Base-by-base conservation (phyloP, 2,113 vertebrate species). In the Ptyas mucosa region DNA sequence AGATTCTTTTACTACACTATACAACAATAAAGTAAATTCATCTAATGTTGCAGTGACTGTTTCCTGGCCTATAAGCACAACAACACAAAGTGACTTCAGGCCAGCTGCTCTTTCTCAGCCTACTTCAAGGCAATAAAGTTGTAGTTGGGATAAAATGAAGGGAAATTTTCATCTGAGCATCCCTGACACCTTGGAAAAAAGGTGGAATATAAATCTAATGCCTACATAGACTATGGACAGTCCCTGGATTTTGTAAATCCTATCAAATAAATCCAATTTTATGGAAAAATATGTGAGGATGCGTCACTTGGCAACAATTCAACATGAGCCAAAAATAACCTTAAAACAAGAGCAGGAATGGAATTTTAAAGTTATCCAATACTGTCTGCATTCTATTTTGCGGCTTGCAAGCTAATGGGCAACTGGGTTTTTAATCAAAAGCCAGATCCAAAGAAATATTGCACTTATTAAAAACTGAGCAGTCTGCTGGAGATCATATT, bases 371-470 rank as follows among this genome's bases (percentile, higher is more conserved):
- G 69, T 8, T 39, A 39, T 20, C 69, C n/a, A 81, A 3, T 81
- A 39, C n/a, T 39, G n/a, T 21, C 69, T 81, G 34, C 18, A 21
- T 81, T 81, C 7, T 81, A 9, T 81, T 81, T 39, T 39, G 69
- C 18, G 0, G 34, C 69, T 81, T 81, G 15, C 34, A 81, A 39
- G 39, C 34, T 39, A 81, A 81, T 81, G 34, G 69, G 18, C 69
- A 81, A 39, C 94, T 94, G 94, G 94, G 95, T 94, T 95, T 96
- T 95, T 92, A 95, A 95, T 96, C 95, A 94, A 95, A 96, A 95
- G 93, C 75, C 93, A 92, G 94, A 94, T 96, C 92, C 92, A 94
- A 95, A 95, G 95, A 96, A 95, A 85, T 51, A 95, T 89, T 89
- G 91, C 96, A 81, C 69, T 81, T 81, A 93, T 94, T 95, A 54